Evolutionary conservation across 53 echinoderm and acorn worm genomes (phyloP), one percentile per base, ranked within the genome.

Genomic region (Echinometra lucunter): DNA sequence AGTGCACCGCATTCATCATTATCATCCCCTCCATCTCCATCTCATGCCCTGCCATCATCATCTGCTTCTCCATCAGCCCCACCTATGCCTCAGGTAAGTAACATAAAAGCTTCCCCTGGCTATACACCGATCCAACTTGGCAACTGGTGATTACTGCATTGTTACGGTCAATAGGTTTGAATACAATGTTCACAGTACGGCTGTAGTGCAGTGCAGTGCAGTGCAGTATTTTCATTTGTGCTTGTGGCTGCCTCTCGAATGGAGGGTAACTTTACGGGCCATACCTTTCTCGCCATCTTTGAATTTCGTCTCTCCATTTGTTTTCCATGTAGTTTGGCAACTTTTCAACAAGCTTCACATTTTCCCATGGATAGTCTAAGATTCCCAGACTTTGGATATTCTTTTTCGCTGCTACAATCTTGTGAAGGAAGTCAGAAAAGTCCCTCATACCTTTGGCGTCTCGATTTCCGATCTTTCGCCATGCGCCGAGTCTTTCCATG

Each of bases 311-410:
- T 95, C 28, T 88, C n/a, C n/a, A n/a, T n/a, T n/a, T n/a, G n/a
- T n/a, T n/a, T n/a, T n/a, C n/a, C n/a, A n/a, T n/a, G n/a, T n/a
- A n/a, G n/a, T n/a, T n/a, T n/a, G n/a, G n/a, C n/a, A n/a, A n/a
- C n/a, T n/a, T n/a, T n/a, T n/a, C 89, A 2, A 95, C 57, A 0
- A 93, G 28, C 49, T 95, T 93, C 23, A 58, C 89, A 27, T 95
- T 95, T 42, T 95, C n/a, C n/a, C n/a, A n/a, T n/a, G n/a, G n/a
- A n/a, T 27, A 95, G 70, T 35, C 89, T 89, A 2, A 93, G 66
- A 72, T 37, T 95, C 1, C 56, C 56, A 30, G 1, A 13, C 10
- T 7, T 2, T 37, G 2, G 1, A 11, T 37, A 25, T 13, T 74
- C 37, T 72, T 74, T 23, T 66, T 25, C 18, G 66, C 58, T 67